These are phyloP conservation scores for Blomia tropicalis DNA, from an alignment of 2,888 invertebrate genomes.

Conservation along the genomic window DNA sequence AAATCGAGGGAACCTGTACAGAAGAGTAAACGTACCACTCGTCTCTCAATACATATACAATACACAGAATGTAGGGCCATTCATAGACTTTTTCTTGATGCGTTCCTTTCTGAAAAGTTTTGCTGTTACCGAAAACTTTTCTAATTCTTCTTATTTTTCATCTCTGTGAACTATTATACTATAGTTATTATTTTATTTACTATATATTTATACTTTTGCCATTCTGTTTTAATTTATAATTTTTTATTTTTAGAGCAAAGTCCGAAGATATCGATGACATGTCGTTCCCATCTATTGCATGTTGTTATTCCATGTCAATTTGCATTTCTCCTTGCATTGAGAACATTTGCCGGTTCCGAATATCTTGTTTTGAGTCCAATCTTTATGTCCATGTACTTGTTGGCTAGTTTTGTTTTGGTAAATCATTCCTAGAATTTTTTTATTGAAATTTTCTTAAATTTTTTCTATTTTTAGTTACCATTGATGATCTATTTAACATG, in stretches of 20 bases:
- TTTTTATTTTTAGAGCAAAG: background rate
- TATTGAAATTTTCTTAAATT: background rate
- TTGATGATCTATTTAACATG: background rate
- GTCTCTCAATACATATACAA: too few species aligned
- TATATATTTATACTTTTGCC: too few species aligned
- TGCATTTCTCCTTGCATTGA: background rate
- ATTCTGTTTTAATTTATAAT: too few species aligned
- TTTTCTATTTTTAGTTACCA: background rate
- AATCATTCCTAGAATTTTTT: background rate
- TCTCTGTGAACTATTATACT: too few species aligned
- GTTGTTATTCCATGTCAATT: background rate
- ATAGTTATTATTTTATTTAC: too few species aligned
- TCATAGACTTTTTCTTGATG: too few species aligned
- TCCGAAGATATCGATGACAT: background rate
- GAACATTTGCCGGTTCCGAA: background rate
- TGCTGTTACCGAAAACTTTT: too few species aligned
- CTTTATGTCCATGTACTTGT: background rate
- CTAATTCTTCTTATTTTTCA: too few species aligned
- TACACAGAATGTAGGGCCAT: too few species aligned
- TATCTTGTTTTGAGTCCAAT: background rate
- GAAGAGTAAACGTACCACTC: too few species aligned
- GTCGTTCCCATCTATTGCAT: background rate
- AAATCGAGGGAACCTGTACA: too few species aligned
- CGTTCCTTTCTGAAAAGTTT: too few species aligned
- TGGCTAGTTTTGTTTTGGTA: background rate